Percentiles rank a stretch among this genome's conserved stretches.
phyloP scores from a whole-genome alignment of 2,888 invertebrate genomes.

The Itoplectis maculator region DNA sequence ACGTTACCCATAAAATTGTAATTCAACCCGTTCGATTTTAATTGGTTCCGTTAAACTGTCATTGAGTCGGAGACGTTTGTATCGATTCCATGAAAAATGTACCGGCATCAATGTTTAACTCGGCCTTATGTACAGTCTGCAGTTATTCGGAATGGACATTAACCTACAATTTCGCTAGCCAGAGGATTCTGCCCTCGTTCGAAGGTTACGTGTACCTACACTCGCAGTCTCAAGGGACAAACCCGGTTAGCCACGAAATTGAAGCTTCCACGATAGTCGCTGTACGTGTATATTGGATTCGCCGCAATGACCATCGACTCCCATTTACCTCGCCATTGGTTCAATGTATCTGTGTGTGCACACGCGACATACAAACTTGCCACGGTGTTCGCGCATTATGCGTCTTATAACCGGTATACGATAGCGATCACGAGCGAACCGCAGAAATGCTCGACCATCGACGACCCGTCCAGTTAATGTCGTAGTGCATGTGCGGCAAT shows the following conservation, averaged over 20 bases:
- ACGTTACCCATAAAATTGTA: no score
- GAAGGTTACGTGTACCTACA: not conserved
- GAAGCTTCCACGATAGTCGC: constrained; percentile 21
- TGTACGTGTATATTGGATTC: constrained; percentile 31
- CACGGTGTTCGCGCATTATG: constrained; percentile 43
- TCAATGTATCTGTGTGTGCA: constrained; percentile 1
- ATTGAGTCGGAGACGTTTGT: not conserved
- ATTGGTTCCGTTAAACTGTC: not conserved
- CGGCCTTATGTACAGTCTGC: not conserved
- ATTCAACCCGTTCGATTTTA: no score
- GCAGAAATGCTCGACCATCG: constrained; percentile 30
- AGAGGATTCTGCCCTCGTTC: not conserved
- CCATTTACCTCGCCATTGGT: not conserved
- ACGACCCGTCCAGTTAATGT: constrained; percentile 20
- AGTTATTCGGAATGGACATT: not conserved
- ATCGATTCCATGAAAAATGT: not conserved
- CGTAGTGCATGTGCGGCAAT: constrained; percentile 57
- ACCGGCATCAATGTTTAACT: constrained; percentile 1
- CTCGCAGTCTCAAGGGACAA: constrained; percentile 9
- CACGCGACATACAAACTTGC: constrained; percentile 2
- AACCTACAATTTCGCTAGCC: not conserved
- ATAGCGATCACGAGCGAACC: constrained; percentile 43
- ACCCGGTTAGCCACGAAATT: constrained; percentile 39
- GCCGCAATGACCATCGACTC: constrained; percentile 49
- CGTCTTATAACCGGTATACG: constrained; percentile 50